A percentile compares a stretch with the other conserved stretches of the same genome.
Evolutionary conservation across 2,797 vertebrate species (phyloP).

Genomic region (Thalassophryne amazonica): DNA sequence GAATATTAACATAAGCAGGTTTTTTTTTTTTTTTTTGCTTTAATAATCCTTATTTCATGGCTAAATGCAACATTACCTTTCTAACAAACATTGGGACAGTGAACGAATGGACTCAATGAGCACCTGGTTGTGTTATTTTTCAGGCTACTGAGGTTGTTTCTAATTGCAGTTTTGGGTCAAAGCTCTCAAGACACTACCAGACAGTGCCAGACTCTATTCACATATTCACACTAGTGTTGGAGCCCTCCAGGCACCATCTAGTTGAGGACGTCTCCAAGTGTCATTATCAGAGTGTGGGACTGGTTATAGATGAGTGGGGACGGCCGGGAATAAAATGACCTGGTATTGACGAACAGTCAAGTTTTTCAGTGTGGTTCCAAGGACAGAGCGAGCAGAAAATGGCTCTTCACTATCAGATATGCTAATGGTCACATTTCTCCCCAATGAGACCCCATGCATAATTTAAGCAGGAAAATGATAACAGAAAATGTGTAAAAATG

Average conservation of each 20-base stretch:
- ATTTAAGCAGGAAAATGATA: slow-evolving; percentile 74
- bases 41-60: slow-evolving; percentile 59
- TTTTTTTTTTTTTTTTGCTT: slow-evolving; percentile 51
- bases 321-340: slow-evolving; percentile 76
- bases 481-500: slow-evolving; percentile 74
- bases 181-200: slow-evolving; percentile 60
- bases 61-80: slow-evolving; percentile 55
- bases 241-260: slow-evolving; percentile 53
- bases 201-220: slow-evolving; percentile 67
- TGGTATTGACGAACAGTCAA: slow-evolving; percentile 82
- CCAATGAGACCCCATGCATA: slow-evolving; percentile 78
- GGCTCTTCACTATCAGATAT: slow-evolving; percentile 76
- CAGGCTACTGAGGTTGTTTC: slow-evolving; percentile 67
- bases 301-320: slow-evolving; percentile 60
- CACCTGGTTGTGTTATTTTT: slow-evolving; percentile 56
- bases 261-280: slow-evolving; percentile 51
- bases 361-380: slow-evolving; percentile 69
- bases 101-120: slow-evolving; percentile 64
- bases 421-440: slow-evolving; percentile 80
- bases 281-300: slow-evolving; percentile 63
- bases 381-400: slow-evolving; percentile 71
- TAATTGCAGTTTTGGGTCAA: slow-evolving; percentile 70
- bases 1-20: slow-evolving; percentile 45
- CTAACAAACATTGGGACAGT: slow-evolving; percentile 56
- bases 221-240: slow-evolving; percentile 55